Base-by-base conservation (phyloP, 2,113 vertebrate species). In the Plecturocebus donacophilus region DNA sequence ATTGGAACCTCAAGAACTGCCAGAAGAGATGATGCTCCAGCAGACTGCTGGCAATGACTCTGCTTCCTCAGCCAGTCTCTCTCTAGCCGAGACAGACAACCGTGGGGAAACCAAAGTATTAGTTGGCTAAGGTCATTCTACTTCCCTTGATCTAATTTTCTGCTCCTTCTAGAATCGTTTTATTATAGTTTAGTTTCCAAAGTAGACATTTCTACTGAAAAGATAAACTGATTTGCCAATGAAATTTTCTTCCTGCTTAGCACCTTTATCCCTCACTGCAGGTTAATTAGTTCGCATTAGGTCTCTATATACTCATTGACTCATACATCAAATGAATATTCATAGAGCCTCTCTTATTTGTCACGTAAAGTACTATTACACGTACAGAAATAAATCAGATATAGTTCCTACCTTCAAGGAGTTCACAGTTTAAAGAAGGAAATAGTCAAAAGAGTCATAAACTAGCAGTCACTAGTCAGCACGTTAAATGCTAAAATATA, bases 261-360 rank as follows among this genome's bases (percentile, higher is more conserved):
- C 56, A 82, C 35, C 47, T 45, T 32, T 56, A 71, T 52, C 49
- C 32, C 54, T 90, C 75, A 42, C 38, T 90, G 61, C 20, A 92
- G 45, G 73, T 96, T 86, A 96, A 90, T 94, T 68, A 82, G 75
- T 32, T 32, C 16, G 35, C 54, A 79, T 79, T 75, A 38, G 66
- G n/a, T 66, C 87, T 87, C 75, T 71, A 38, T 58, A 54, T 38
- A 82, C n/a, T 68, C 30, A 40, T 40, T 85, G 11, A 84, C n/a
- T 82, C 25, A 87, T 14, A 32, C 2, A 54, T 61, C 87, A 45
- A 68, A 47, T 8, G 85, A 68, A 58, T 92, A 75, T 79, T 80
- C 47, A 75, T 9, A 47, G 25, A 77, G 54, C 25, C 58, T 73
- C 3, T 27, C 45, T 64, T 58, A 92, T 30, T 3, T 54, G 30